phyloP scores from a whole-genome alignment of 2,888 invertebrate species.

The Cephus spinipes region DNA sequence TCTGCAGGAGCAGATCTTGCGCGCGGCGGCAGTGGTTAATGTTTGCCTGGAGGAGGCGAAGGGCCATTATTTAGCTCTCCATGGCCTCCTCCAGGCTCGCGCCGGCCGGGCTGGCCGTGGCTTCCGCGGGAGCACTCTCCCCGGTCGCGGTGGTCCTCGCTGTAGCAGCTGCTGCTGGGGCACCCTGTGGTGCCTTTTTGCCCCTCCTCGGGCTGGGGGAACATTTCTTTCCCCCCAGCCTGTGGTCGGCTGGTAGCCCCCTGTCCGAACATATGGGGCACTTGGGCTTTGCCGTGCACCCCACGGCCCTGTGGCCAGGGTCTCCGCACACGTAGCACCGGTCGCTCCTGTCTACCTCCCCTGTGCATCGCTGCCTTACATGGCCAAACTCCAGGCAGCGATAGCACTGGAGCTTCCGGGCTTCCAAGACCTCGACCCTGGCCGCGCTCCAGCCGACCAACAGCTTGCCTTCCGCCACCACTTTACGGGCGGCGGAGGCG shows the following conservation, averaged over 20 bases:
- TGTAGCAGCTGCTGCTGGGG: no score
- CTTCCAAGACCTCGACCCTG: not conserved
- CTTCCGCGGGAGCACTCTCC: no score
- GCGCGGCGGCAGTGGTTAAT: no score
- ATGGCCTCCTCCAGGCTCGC: no score
- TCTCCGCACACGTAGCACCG: not conserved
- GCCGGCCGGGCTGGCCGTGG: no score
- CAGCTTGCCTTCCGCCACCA: not conserved
- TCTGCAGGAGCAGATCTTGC: no score
- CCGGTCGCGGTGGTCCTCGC: no score
- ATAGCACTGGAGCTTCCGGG: not conserved
- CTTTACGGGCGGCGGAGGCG: not conserved
- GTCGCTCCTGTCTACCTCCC: not conserved
- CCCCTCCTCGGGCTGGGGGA: no score
- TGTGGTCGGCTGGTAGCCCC: not conserved
- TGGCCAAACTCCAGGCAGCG: not conserved
- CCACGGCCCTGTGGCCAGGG: not conserved
- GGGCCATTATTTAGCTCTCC: no score
- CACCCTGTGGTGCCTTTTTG: no score
- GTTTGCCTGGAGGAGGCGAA: no score
- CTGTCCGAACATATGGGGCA: not conserved
- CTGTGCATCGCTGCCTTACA: not conserved
- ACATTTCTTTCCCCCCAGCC: no score
- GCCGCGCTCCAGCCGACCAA: not conserved
- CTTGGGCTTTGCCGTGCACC: not conserved